Conservation (phyloP, 1,140 invertebrate species). For the Listronotus bonariensis region DNA sequence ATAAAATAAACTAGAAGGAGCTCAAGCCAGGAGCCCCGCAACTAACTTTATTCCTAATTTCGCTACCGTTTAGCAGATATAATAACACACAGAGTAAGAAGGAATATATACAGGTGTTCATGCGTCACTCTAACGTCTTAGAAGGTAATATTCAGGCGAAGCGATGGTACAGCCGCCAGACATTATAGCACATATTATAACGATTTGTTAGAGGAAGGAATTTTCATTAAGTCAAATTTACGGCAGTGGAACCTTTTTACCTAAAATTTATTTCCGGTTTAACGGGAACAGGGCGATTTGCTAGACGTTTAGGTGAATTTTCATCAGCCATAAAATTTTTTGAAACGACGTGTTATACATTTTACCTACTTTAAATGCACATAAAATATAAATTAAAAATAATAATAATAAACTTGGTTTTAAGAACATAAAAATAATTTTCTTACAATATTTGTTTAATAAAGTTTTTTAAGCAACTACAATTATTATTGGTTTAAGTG, state of each 20-base stretch:
- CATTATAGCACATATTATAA: constrained; percentile 41
- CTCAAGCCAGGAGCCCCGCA: no score
- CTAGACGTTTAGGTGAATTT: constrained; percentile 36
- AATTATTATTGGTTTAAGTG: no score
- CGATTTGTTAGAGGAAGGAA: constrained; percentile 41
- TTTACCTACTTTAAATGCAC: constrained; percentile 21
- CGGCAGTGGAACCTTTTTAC: constrained; percentile 37
- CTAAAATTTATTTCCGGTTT: constrained; percentile 39
- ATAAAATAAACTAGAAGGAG: no score
- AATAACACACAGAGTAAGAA: constrained; percentile 1
- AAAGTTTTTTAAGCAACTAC: no score
- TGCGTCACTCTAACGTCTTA: constrained; percentile 36
- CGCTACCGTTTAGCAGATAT: not conserved
- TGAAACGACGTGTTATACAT: constrained; percentile 19
- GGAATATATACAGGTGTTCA: constrained; percentile 33
- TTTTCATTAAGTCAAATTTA: constrained; percentile 42
- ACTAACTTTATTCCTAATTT: no score
- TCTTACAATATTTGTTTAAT: no score
- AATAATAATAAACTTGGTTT: no score
- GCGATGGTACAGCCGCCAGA: constrained; percentile 11
- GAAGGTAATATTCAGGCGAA: constrained; percentile 32
- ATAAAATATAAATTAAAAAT: constrained; percentile 5
- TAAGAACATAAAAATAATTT: no score
- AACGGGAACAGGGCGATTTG: constrained; percentile 29
- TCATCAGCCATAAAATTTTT: constrained; percentile 36